Evolutionary conservation across 2,797 vertebrate species (phyloP), one percentile per base, ranked within the genome.

Genomic region (Sebastes elongatus): DNA sequence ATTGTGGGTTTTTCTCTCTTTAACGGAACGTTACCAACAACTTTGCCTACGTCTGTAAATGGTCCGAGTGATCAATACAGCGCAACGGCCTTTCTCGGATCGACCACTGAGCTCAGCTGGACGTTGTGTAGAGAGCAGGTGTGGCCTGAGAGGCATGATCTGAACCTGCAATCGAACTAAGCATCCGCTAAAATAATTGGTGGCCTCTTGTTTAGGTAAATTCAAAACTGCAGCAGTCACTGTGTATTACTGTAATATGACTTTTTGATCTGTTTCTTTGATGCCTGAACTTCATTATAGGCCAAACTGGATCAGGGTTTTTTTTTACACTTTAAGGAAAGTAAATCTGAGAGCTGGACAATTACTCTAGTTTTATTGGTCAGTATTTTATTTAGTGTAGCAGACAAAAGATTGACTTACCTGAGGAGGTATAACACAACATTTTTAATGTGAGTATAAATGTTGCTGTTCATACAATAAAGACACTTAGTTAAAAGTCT

Each of bases 61-160:
- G 68, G 33, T 71, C 66, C 38, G 46, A 63, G 52, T 79, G 28
- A 83, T 89, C 82, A 78, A 85, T 91, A 82, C 11, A 14, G 52
- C 67, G 42, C 57, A 78, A 81, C 74, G 71, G 81, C 65, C 71
- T 80, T 82, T 79, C 78, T 80, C 32, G 25, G 33, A 82, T 83
- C 18, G 33, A 85, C 81, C 63, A 74, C 61, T 71, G 53, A 82
- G 60, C 75, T 82, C 80, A 77, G 70, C 67, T 67, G 73, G 74
- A 84, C 69, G 38, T 30, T 56, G 64, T 55, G 49, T 10, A 22
- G 32, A 74, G 42, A 59, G 14, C 23, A 25, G 67, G 68, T 75
- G 73, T 64, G 73, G 74, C 25, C 74, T 57, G 62, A 82, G 61
- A 75, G 27, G 42, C 59, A 10, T 28, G 28, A 59, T 35, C 32